Percentiles rank a stretch among this genome's conserved stretches.
phyloP scores from a whole-genome alignment of 2,797 vertebrate genomes.

The Australoheros facetus region DNA sequence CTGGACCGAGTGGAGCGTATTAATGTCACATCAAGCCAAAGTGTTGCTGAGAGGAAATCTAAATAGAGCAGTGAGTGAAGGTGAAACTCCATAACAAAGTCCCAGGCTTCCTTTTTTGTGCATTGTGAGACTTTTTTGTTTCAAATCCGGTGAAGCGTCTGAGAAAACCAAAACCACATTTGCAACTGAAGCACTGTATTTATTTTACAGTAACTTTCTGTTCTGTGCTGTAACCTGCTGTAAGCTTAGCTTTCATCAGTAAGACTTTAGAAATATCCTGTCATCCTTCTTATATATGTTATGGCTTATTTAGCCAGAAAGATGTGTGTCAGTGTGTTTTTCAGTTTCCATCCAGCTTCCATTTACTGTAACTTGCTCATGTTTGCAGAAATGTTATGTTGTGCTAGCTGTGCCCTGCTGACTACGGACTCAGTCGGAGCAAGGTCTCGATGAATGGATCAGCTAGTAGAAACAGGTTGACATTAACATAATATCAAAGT shows the following conservation, averaged over 20 bases:
- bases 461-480: neutral
- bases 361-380: neutral
- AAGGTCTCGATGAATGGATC: neutral
- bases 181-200: conserved; percentile 25
- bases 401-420: neutral
- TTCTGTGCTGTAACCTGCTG: conserved; percentile 8
- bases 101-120: conserved; percentile 31
- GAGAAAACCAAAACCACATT: conserved; percentile 37
- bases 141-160: conserved; percentile 23
- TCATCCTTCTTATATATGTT: neutral
- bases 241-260: conserved; percentile 9
- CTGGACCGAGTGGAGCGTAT: conserved; percentile 34
- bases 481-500: neutral
- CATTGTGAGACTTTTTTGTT: conserved; percentile 20
- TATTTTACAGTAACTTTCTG: conserved; percentile 29
- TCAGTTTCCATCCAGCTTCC: neutral
- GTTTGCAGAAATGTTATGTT: neutral
- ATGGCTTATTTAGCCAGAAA: neutral
- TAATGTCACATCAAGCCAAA: conserved; percentile 50
- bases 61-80: conserved; percentile 55
- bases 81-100: conserved; percentile 51
- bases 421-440: neutral
- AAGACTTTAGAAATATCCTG: conserved; percentile 23
- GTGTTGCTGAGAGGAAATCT: conserved; percentile 45
- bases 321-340: neutral